Base-by-base conservation (phyloP, 2,113 vertebrate genomes). In the Xenus cinereus region DNA sequence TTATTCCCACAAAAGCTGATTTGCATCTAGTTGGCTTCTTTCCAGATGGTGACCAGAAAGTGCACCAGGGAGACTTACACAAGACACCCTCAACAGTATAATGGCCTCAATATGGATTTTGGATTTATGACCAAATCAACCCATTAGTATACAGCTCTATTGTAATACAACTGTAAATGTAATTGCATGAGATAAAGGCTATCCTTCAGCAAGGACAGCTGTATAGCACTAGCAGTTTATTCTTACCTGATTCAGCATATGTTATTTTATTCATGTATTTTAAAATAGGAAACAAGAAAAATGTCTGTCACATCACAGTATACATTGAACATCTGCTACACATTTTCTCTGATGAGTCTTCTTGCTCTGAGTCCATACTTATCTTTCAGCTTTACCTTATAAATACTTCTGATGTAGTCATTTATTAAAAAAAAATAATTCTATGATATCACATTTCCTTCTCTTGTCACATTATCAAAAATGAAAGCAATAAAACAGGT, bases 1-100 rank as follows among this genome's bases (percentile, higher is more conserved):
- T 81, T 84, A 45, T n/a, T 92, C 66, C 63, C 77, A 76, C 92
- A 78, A 62, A 86, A 92, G 41, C 76, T 82, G 78, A 92, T 93
- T 79, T 93, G 32, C 74, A 91, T 46, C 51, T 74, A 19, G 33
- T 39, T 96, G 94, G 80, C 37, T 24, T 93, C 67, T 84, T 81
- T 80, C 50, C 85, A 87, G 87, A 54, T 21, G 23, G 39, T 59
- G 83, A 76, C 56, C 75, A 89, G 59, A 82, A 76, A n/a, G 28
- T 10, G 39, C 51, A 46, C 24, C 56, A 57, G 17, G 35, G 69
- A 94, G 85, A 56, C 23, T 79, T 57, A 7, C 3, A 53, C 32
- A 68, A 85, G 84, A 74, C 53, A 86, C 24, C 32, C 56, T 92
- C 39, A 73, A 37, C 68, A 73, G 69, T 60, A 12, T 60, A 93